Base-by-base conservation (phyloP, 2,888 invertebrate species). In the Pristionchus mayeri region DNA sequence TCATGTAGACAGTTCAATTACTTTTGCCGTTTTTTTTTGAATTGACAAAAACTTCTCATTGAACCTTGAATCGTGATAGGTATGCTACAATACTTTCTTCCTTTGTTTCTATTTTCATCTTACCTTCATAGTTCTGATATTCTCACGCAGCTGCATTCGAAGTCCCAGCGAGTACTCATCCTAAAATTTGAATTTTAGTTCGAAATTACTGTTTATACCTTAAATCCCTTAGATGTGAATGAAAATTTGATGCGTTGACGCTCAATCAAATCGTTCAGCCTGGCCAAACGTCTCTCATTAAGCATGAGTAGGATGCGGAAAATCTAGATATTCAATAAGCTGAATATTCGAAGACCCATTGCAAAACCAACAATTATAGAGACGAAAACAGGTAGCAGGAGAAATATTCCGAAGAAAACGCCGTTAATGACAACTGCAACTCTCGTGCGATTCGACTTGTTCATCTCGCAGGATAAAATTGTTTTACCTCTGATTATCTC, bases 281-380 rank as follows among this genome's bases (percentile, higher is more conserved):
- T 60, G 11, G 24, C 30, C 57, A 60, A 11, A 1, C 57, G 57
- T 27, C 4, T 27, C 13, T 60, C 3, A 27, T 60, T 60, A 13
- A 11, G 57, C 16, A 3, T 60, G 11, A 60, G 57, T 3, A 60
- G 27, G 30, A 60, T 60, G 11, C 57, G 57, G 27, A 60, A 60
- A 27, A 60, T 9, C 57, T 60, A 21, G 27, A 60, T 52, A 21
- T 21, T 16, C 52, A 21, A 52, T 52, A 21, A 4, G 21, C 18
- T 52, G 52, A 52, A 52, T 3, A 2, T 52, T 52, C 18, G 18
- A 52, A 52, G 52, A 52, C 0, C 7, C 52, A 6, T 3, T 9
- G 18, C 18, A 24, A 60, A 67, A 67, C 67, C 0, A 13, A 67
- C 67, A 67, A 67, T 67, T 67, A 67, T 67, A 2, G 67, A 67